A percentile compares a stretch with the other conserved stretches of the same genome.
Conservation (phyloP, 2,113 vertebrate genomes). For the Haemorhous mexicanus region DNA sequence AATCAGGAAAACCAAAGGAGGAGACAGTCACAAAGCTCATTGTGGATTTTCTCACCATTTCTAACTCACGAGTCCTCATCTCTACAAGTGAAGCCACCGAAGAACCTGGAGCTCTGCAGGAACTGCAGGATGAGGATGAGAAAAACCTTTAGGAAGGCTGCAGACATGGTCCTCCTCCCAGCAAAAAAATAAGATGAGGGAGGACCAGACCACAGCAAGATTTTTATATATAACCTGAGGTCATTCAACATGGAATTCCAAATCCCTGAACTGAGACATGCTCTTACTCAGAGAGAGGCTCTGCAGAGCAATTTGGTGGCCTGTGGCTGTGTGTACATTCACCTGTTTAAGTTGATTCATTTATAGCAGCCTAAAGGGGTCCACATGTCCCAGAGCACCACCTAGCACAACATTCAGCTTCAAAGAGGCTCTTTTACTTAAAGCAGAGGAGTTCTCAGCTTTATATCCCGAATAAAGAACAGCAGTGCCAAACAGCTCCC, state of each 20-base stretch:
- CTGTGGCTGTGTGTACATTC: background rate
- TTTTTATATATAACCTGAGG: background rate
- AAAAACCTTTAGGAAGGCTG: background rate
- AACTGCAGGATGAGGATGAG: background rate
- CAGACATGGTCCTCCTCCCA: background rate
- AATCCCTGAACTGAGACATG: background rate
- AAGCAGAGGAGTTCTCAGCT: background rate
- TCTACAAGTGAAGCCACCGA: background rate
- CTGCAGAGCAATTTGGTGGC: background rate
- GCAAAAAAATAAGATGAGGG: background rate
- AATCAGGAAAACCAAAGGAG: background rate
- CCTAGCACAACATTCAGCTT: background rate
- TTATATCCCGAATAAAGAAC: background rate
- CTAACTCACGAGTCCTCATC: background rate
- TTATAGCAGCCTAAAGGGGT: background rate
- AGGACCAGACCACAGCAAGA: background rate
- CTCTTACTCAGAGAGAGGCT: background rate
- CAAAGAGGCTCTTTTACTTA: background rate
- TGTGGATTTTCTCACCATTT: background rate
- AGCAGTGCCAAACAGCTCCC: background rate
- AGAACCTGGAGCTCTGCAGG: background rate
- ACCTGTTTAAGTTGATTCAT: background rate
- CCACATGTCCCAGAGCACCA: background rate
- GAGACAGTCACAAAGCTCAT: background rate
- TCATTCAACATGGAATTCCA: background rate